A percentile compares a stretch with the other conserved stretches of the same genome.
Evolutionary conservation across 2,113 vertebrate genomes (phyloP).

Genomic region (Danio rerio): DNA sequence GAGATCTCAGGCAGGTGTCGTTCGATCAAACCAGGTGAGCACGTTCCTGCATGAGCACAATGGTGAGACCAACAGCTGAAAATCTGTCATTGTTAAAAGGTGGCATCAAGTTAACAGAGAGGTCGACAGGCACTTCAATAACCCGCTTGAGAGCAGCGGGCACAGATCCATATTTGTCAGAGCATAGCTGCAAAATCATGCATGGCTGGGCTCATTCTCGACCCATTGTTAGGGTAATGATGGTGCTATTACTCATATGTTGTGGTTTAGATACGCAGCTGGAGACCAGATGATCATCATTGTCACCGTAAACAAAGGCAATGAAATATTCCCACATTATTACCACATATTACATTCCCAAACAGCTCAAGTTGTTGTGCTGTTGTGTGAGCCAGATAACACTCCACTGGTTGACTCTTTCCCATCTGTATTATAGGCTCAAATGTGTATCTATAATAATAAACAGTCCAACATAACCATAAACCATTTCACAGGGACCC

Average conservation of each 20-base stretch:
- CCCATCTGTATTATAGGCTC: constrained; percentile 38
- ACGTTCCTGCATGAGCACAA: background rate
- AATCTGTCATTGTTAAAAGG: constrained; percentile 57
- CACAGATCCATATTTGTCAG: constrained; percentile 40
- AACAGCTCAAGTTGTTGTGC: constrained; percentile 34
- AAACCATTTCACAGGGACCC: too few species aligned
- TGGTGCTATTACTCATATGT: constrained; percentile 46
- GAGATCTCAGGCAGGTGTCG: constrained; percentile 49
- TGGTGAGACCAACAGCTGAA: constrained; percentile 26
- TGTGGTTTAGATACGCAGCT: constrained; percentile 49
- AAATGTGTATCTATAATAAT: constrained; percentile 5
- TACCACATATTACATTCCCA: constrained; percentile 29
- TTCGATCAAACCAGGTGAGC: constrained; percentile 52
- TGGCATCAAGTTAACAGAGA: constrained; percentile 46
- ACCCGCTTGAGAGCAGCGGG: constrained; percentile 19
- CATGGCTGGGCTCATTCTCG: background rate
- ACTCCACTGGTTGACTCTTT: constrained; percentile 35
- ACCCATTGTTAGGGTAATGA: constrained; percentile 46
- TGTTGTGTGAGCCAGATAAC: constrained; percentile 33
- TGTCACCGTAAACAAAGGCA: constrained; percentile 44
- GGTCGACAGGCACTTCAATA: constrained; percentile 34
- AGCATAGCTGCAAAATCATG: constrained; percentile 12
- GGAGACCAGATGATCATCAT: constrained; percentile 45
- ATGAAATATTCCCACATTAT: constrained; percentile 47
- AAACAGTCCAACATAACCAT: too few species aligned